Base-by-base conservation (phyloP, 2,888 invertebrate species). In the Melitaea athalia region DNA sequence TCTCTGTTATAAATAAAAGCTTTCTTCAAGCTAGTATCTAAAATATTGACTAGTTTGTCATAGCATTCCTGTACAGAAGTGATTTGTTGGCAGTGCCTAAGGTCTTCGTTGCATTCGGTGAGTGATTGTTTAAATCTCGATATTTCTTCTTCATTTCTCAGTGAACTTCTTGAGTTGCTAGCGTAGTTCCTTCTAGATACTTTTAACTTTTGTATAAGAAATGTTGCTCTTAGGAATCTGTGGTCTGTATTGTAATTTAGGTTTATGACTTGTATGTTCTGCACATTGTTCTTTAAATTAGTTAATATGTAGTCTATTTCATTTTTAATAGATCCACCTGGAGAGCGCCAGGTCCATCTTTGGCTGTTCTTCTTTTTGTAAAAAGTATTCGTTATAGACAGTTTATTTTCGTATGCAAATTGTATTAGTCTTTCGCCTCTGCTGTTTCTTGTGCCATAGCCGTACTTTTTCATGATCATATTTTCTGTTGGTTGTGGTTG, bases 321-420 rank as follows among this genome's bases (percentile, higher is more conserved):
- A 57, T 72, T 72, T 55, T 61, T 69, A 1, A 50, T 65, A 1
- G 38, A 63, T 0, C 66, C 61, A 15, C 71, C 62, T 0, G 73
- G 71, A 12, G 69, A 69, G 52, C 43, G 67, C 69, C 72, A 72
- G 7, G 69, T 72, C 69, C 69, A 72, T 63, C 66, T 70, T n/a
- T 70, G 65, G 59, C 63, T 70, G 24, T 7, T 31, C 0, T 68
- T 70, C 38, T 72, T 68, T 43, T 69, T 66, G 15, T 64, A 74
- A 11, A 66, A 69, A 0, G 74, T 74, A 14, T 77, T 73, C 64
- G 75, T 71, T 14, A 75, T 71, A 24, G 57, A 6, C 8, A 76
- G 50, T 7, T 75, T 74, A 12, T 78, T 15, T 43, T 75, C 72
- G 10, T 70, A 31, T 1, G 77, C 74, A 53, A 69, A 73, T 10